phyloP scores from a whole-genome alignment of 2,797 vertebrate genomes.

The Epinephelus coioides region DNA sequence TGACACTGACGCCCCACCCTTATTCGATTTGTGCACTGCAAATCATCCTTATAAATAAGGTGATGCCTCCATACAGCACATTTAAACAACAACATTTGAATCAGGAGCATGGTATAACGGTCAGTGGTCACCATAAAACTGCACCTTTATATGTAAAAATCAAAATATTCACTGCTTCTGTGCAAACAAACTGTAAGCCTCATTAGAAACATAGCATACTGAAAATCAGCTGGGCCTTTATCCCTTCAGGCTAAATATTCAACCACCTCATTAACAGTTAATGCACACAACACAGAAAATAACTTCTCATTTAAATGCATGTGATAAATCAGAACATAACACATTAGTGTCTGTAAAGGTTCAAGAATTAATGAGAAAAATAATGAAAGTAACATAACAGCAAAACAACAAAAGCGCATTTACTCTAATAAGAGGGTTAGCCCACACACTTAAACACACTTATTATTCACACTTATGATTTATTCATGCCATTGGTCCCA shows the following conservation, averaged over 20 bases:
- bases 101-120: not conserved
- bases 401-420: not conserved
- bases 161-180: not conserved
- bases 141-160: not conserved
- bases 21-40: not conserved
- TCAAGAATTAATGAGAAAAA: not conserved
- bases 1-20: not conserved
- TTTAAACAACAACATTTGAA: not conserved
- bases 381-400: not conserved
- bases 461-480: slow-evolving; percentile 3
- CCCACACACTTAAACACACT: not conserved
- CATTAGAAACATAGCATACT: not conserved
- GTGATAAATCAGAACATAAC: not conserved
- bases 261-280: not conserved
- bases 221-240: not conserved
- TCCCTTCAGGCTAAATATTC: not conserved
- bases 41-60: not conserved
- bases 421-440: not conserved
- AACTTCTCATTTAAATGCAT: not conserved
- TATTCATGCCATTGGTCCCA: not conserved
- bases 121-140: not conserved
- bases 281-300: not conserved
- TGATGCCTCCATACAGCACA: not conserved
- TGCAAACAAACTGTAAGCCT: not conserved
- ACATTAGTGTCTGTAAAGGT: not conserved